phyloP scores from a whole-genome alignment of 2,113 vertebrate species.

The Corynorhinus townsendii region DNA sequence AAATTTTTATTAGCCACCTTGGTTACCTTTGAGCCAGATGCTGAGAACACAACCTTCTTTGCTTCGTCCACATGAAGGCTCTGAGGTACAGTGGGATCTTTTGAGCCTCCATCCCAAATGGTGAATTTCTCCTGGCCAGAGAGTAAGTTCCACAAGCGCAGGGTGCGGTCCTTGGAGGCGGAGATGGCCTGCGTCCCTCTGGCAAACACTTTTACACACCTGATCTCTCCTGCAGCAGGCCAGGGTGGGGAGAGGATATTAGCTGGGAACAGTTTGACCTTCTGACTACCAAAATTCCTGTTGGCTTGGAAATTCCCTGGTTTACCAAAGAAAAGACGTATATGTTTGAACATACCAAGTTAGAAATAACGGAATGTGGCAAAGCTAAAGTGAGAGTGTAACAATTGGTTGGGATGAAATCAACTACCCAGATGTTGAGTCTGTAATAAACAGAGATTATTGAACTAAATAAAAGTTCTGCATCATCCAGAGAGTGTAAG shows the following conservation, averaged over 20 bases:
- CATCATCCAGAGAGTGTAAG: background rate
- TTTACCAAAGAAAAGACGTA: background rate
- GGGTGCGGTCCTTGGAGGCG: slow-evolving; percentile 78
- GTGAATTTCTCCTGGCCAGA: slow-evolving; percentile 78
- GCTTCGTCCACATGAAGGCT: slow-evolving; percentile 77
- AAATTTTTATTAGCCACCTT: background rate
- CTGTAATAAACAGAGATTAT: background rate
- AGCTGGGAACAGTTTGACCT: background rate
- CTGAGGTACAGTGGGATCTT: slow-evolving; percentile 32
- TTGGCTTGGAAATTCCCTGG: background rate
- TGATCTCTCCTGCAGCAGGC: slow-evolving; percentile 77
- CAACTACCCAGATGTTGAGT: background rate
- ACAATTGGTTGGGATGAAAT: background rate
- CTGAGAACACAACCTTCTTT: slow-evolving; percentile 68
- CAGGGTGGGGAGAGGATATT: background rate
- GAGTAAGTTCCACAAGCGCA: slow-evolving; percentile 81
- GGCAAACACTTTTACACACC: slow-evolving; percentile 70
- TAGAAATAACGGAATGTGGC: background rate
- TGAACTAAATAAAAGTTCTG: background rate
- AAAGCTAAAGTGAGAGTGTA: background rate
- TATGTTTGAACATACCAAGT: background rate
- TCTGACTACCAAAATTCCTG: background rate
- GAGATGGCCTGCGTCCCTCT: slow-evolving; percentile 78
- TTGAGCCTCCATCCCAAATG: slow-evolving; percentile 64
- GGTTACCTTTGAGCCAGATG: slow-evolving; percentile 78